These are phyloP conservation scores for Melanchra persicariae DNA, from an alignment of 2,888 invertebrate genomes.

Conservation along the genomic window DNA sequence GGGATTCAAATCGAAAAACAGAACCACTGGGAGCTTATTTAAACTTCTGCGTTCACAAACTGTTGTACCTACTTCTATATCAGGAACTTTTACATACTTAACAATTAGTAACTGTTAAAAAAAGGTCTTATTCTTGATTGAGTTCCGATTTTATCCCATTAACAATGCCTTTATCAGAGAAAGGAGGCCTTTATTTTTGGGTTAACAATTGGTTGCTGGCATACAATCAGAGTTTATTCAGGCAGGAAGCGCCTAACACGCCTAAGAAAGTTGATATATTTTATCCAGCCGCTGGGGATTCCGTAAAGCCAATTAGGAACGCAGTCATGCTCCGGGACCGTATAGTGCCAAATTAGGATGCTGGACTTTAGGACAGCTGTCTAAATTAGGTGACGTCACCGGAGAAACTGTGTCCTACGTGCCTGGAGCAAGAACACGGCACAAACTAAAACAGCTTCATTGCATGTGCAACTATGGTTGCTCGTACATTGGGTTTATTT, in stretches of 20 bases:
- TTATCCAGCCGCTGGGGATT: constrained; percentile 44
- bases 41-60: background rate
- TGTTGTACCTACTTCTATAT: constrained; percentile 2
- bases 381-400: constrained; percentile 54
- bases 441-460: constrained; percentile 56
- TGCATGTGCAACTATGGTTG: constrained; percentile 36
- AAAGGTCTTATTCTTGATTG: constrained; percentile 42
- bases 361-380: constrained; percentile 58
- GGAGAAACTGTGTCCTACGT: constrained; percentile 54
- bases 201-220: constrained; percentile 38
- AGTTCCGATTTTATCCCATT: constrained; percentile 45
- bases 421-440: constrained; percentile 38
- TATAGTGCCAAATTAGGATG: constrained; percentile 51
- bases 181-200: constrained; percentile 45
- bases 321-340: constrained; percentile 44
- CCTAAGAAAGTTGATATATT: constrained; percentile 47
- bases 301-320: constrained; percentile 54
- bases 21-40: constrained; percentile 11
- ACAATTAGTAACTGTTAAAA: constrained; percentile 27
- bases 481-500: constrained; percentile 22
- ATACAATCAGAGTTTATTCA: constrained; percentile 56
- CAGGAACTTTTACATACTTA: constrained; percentile 3
- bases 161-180: constrained; percentile 40
- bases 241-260: constrained; percentile 24
- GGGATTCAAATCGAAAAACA: constrained; percentile 3